A percentile compares a stretch with the other conserved stretches of the same genome.
Evolutionary conservation across 2,888 invertebrate species (phyloP).

Genomic region (Philopedon plagiatum): DNA sequence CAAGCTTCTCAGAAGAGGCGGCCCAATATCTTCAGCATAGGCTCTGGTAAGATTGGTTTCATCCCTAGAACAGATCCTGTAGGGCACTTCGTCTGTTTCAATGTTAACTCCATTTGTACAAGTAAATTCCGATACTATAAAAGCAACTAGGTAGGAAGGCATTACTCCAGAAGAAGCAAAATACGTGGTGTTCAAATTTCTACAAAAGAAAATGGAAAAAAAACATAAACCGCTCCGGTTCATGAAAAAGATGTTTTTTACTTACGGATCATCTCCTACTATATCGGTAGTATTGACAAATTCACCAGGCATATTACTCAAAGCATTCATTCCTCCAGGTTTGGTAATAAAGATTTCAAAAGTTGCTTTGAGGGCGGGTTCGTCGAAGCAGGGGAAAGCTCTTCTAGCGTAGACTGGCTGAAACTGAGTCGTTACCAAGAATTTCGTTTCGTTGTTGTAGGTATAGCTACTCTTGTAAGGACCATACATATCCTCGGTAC

Average conservation of each 20-base stretch:
- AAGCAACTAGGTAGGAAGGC: slow-evolving; percentile 55
- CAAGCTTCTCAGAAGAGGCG: slow-evolving; percentile 47
- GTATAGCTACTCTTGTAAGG: slow-evolving; percentile 56
- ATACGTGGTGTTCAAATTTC: slow-evolving; percentile 34
- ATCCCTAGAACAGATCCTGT: slow-evolving; percentile 52
- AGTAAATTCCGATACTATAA: slow-evolving; percentile 54
- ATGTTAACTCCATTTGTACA: slow-evolving; percentile 49
- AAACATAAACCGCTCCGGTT: background rate
- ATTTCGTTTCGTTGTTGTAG: slow-evolving; percentile 41
- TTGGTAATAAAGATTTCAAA: slow-evolving; percentile 51
- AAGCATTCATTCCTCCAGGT: slow-evolving; percentile 45
- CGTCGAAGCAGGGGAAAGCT: slow-evolving; percentile 58
- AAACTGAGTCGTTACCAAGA: slow-evolving; percentile 56
- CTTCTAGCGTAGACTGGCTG: slow-evolving; percentile 53
- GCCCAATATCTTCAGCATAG: slow-evolving; percentile 51
- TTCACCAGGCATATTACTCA: slow-evolving; percentile 49
- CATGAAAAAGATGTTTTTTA: no score
- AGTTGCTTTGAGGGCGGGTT: slow-evolving; percentile 55
- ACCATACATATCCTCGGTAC: slow-evolving; percentile 54
- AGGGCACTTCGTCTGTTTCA: slow-evolving; percentile 41
- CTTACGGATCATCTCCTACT: slow-evolving; percentile 36
- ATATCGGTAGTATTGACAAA: slow-evolving; percentile 15
- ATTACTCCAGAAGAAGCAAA: slow-evolving; percentile 47
- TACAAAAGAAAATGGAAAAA: background rate
- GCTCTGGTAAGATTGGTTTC: slow-evolving; percentile 42